Conservation (phyloP, 2,888 invertebrate species). For the Hermaeophaga mercurialis region DNA sequence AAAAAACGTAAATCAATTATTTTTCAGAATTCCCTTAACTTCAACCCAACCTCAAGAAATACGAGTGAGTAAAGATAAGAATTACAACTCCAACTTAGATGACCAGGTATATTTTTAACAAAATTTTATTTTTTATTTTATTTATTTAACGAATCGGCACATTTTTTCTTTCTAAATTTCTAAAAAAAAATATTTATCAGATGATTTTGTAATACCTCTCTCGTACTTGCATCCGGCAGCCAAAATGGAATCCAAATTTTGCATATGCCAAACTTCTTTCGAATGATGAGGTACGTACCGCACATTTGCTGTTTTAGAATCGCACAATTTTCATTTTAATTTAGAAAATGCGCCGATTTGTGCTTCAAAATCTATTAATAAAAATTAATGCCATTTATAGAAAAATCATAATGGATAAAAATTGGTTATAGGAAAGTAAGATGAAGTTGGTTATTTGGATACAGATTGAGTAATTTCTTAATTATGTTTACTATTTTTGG, state of each 20-base stretch:
- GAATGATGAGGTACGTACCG: conserved; percentile 47
- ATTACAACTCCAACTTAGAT: neutral
- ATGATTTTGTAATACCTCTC: conserved; percentile 9
- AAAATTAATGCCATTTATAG: too few relatives aligned
- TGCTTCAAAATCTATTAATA: too few relatives aligned
- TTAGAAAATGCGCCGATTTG: conserved; percentile 22
- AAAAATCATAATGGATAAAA: too few relatives aligned
- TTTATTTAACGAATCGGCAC: conserved; percentile 38
- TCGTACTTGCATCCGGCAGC: conserved; percentile 44
- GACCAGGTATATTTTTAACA: conserved; percentile 11
- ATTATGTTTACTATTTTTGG: too few relatives aligned
- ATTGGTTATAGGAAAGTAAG: too few relatives aligned
- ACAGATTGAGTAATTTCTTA: too few relatives aligned
- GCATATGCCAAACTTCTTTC: conserved; percentile 63
- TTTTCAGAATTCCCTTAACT: too few relatives aligned
- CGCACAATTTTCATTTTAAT: neutral
- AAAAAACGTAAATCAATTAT: too few relatives aligned
- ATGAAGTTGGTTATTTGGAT: too few relatives aligned
- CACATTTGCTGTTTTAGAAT: neutral
- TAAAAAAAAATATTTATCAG: neutral
- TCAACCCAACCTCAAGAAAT: neutral
- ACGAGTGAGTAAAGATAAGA: neutral
- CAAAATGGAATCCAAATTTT: conserved; percentile 63
- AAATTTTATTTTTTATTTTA: neutral
- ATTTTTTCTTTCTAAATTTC: conserved; percentile 29